Base-by-base conservation (phyloP, 2,888 invertebrate species). In the Drosophila paracracens region DNA sequence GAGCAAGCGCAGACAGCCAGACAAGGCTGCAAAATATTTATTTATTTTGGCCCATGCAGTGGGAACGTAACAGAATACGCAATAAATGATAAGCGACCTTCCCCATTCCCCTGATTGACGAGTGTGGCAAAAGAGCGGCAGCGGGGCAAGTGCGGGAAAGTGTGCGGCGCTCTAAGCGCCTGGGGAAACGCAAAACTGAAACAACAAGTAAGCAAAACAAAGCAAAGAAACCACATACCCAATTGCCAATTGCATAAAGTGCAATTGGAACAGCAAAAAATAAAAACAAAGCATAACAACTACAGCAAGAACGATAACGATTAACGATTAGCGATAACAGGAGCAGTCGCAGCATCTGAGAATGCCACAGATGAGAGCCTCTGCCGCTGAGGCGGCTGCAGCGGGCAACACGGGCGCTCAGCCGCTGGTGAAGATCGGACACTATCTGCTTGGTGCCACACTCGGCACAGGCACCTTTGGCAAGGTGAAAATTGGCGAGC, bases 401-500 rank as follows among this genome's bases (percentile, higher is more conserved):
- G 84, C 82, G 16, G 76, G 84, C 33, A 79, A 70, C n/a, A 75
- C 71, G 16, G 79, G 74, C 25, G 91, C 90, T 94, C 97, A 96
- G 93, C 97, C 97, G 65, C 95, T 97, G 79, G 97, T 99, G 40
- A 99, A 98, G 94, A 99, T 93, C 92, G 99, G 99, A 0, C 99
- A 99, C 94, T 99, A 99, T 93, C 97, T 98, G 62, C 94, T 99
- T 58, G 99, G 99, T 1, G 93, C 94, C 40, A 95, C 95, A 0
- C 3, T 99, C 51, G 99, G 99, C 43, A 98, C 99, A 43, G 99
- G 99, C 35, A 99, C 99, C 6, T 99, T 99, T 94, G 99, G 99
- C 67, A 99, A 99, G 95, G 99, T 99, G 4, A 99, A 99, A 95
- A 98, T 99, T 91, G 99, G 99, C 13, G 98, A 98, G 92, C 99